Conservation (phyloP, 2,888 invertebrate species). For the Drosophila mulleri region DNA sequence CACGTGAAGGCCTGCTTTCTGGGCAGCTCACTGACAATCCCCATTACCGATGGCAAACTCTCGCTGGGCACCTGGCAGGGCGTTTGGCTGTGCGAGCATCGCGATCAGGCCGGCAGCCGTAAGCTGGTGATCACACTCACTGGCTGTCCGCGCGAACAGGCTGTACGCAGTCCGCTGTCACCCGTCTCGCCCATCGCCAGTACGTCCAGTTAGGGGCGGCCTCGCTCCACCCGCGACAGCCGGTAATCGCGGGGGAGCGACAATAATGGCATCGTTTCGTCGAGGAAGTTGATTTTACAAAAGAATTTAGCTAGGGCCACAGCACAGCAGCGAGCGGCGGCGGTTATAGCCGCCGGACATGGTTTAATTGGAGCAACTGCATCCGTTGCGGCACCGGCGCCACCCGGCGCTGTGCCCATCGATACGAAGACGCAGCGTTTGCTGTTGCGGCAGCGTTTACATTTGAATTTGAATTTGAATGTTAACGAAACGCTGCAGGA, state of each 20-base stretch:
- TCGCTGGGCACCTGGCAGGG: conserved; percentile 99
- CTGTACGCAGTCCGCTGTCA: conserved; percentile 92
- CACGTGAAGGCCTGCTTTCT: conserved; percentile 98
- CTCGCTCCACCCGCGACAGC: conserved; percentile 87
- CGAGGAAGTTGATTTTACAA: conserved; percentile 85
- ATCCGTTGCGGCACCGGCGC: conserved; percentile 47
- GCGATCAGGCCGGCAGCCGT: conserved; percentile 97
- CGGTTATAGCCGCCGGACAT: conserved; percentile 72
- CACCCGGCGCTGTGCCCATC: conserved; percentile 44
- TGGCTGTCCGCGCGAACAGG: conserved; percentile 94
- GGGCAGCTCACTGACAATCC: conserved; percentile 97
- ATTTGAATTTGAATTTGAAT: conserved; percentile 82
- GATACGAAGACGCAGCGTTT: conserved; percentile 71
- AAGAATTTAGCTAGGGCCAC: conserved; percentile 85
- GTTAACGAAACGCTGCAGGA: conserved; percentile 74
- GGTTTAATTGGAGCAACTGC: conserved; percentile 60
- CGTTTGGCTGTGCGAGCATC: conserved; percentile 98
- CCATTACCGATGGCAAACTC: conserved; percentile 97
- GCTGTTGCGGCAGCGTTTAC: conserved; percentile 81
- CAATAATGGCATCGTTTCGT: conserved; percentile 86
- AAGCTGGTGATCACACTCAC: conserved; percentile 95
- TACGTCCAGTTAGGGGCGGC: conserved; percentile 95
- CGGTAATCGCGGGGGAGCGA: conserved; percentile 86
- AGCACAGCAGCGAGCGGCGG: conserved; percentile 81
- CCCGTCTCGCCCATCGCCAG: conserved; percentile 94